Evolutionary conservation across 2,888 invertebrate species (phyloP).

Genomic region (Dione vanillae): DNA sequence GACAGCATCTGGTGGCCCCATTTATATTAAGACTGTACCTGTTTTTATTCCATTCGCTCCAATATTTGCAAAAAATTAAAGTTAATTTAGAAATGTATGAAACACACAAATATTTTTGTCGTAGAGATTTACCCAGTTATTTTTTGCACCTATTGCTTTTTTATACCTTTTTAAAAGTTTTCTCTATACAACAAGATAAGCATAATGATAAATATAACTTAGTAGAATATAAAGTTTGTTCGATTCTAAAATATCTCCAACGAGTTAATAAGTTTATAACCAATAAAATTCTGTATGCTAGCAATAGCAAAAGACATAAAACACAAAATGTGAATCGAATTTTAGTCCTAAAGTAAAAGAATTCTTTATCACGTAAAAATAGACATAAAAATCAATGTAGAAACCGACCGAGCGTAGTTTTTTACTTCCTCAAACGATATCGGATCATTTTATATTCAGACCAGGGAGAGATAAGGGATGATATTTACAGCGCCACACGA

Average conservation of each 20-base stretch:
- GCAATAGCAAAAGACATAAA: conserved; percentile 5
- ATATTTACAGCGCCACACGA: conserved; percentile 31
- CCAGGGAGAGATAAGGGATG: conserved; percentile 30
- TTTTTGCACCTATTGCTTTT: too few relatives aligned
- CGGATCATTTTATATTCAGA: conserved; percentile 30
- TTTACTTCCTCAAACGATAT: conserved; percentile 25
- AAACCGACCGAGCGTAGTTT: conserved; percentile 19
- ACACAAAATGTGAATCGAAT: neutral
- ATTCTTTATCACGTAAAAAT: conserved; percentile 17
- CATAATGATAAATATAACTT: too few relatives aligned
- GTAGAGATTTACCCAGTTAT: too few relatives aligned
- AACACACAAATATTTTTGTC: too few relatives aligned
- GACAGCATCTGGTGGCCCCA: too few relatives aligned
- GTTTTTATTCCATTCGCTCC: neutral
- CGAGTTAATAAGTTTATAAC: neutral
- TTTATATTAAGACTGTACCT: too few relatives aligned
- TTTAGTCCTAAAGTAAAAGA: conserved; percentile 3
- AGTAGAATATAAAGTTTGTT: neutral
- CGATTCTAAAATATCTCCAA: neutral
- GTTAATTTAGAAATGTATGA: neutral
- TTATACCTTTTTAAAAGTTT: too few relatives aligned
- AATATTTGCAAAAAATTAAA: conserved; percentile 3
- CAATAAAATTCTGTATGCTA: neutral
- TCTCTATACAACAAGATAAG: too few relatives aligned
- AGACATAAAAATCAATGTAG: conserved; percentile 25